Evolutionary conservation across 2,888 invertebrate genomes (phyloP).

Genomic region (Hydriomena furcata): DNA sequence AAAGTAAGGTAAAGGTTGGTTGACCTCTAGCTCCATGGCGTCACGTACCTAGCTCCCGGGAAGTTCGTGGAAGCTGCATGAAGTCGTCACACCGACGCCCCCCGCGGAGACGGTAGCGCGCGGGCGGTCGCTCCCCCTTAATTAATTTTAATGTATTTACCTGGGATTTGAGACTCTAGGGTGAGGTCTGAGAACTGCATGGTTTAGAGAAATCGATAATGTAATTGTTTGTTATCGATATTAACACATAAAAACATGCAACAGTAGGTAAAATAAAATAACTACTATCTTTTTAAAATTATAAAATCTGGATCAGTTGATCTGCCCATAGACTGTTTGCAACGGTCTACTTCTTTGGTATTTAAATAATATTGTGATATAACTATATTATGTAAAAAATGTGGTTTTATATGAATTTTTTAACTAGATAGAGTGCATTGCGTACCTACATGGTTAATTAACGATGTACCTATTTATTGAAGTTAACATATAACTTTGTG

Average conservation of each 20-base stretch:
- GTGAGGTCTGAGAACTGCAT: conserved; percentile 16
- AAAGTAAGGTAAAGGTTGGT: conserved; percentile 12
- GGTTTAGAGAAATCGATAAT: conserved; percentile 6
- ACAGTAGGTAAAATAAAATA: not conserved
- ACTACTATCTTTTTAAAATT: no score
- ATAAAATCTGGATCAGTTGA: no score
- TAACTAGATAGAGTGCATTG: no score
- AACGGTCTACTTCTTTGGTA: no score
- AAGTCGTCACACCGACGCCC: conserved; percentile 70
- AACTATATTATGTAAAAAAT: no score
- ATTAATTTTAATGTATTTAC: conserved; percentile 80
- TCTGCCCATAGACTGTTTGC: no score
- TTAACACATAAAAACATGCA: no score
- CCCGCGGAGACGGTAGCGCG: conserved; percentile 75
- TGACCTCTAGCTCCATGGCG: conserved; percentile 34
- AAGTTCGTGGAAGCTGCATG: conserved; percentile 77
- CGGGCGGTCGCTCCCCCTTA: conserved; percentile 78
- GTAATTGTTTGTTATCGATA: conserved; percentile 7
- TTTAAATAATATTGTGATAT: no score
- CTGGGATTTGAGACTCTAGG: conserved; percentile 43
- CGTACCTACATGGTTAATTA: no score
- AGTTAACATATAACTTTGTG: no score
- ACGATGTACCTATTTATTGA: no score
- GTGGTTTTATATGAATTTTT: no score
- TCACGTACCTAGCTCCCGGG: conserved; percentile 40